A percentile compares a stretch with the other conserved stretches of the same genome.
Evolutionary conservation across 1,140 invertebrate species (phyloP).

Genomic region (Aphaenogaster floridana): DNA sequence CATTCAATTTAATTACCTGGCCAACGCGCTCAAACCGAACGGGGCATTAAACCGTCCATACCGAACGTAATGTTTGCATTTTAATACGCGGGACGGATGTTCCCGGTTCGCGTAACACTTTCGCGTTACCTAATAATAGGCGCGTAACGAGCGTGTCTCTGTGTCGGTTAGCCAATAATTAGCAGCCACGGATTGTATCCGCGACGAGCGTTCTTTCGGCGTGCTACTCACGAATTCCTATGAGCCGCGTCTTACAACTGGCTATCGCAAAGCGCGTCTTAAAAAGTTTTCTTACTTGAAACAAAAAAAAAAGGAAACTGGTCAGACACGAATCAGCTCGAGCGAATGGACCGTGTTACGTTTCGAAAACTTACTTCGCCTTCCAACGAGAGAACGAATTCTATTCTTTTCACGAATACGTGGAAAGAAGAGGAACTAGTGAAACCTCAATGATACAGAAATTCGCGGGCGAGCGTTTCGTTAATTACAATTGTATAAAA

Average conservation of each 20-base stretch:
- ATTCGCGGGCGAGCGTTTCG: neutral
- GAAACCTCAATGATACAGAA: neutral
- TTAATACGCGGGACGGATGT: conserved; percentile 78
- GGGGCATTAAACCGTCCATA: conserved; percentile 79
- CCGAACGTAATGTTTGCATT: conserved; percentile 79
- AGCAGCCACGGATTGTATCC: conserved; percentile 47
- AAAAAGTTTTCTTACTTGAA: conserved; percentile 8
- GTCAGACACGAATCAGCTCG: conserved; percentile 1
- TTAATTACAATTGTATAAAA: conserved; percentile 14
- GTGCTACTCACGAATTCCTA: neutral
- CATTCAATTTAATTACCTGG: conserved; percentile 83
- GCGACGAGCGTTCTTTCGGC: conserved; percentile 14
- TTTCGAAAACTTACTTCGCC: neutral
- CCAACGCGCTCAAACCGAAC: conserved; percentile 75
- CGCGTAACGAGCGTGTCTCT: conserved; percentile 76
- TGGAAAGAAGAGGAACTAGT: neutral
- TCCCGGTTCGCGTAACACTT: conserved; percentile 70
- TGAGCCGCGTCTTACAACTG: neutral
- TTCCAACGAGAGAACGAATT: neutral
- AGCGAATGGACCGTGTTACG: neutral
- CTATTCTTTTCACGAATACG: neutral
- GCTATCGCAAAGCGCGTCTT: neutral
- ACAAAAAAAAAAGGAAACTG: neutral
- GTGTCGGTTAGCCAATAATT: conserved; percentile 77
- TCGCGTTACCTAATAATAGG: conserved; percentile 80